Conservation (phyloP, 1,140 invertebrate species). For the Solenopsis fugax region DNA sequence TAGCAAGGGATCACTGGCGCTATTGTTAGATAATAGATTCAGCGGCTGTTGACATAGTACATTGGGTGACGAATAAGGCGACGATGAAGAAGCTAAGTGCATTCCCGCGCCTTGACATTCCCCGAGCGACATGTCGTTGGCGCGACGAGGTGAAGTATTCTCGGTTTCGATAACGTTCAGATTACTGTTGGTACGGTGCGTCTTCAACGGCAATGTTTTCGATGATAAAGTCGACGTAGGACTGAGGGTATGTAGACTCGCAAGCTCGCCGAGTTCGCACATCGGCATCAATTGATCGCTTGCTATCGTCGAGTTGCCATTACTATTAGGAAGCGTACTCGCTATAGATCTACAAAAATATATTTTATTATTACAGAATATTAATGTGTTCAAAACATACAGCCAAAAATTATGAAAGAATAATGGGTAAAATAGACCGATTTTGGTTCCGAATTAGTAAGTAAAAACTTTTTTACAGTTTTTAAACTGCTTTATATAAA, state of each 20-base stretch:
- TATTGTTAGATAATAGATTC: conserved; percentile 84
- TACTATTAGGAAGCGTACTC: conserved; percentile 71
- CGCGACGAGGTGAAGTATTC: conserved; percentile 48
- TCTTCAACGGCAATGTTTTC: conserved; percentile 72
- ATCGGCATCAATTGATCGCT: conserved; percentile 77
- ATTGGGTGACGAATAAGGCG: conserved; percentile 79
- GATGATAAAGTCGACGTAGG: conserved; percentile 77
- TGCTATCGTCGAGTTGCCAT: conserved; percentile 48
- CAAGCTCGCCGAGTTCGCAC: conserved; percentile 77
- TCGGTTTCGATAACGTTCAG: conserved; percentile 69
- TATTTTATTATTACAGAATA: background rate
- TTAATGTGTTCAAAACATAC: background rate
- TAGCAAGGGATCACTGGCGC: conserved; percentile 79
- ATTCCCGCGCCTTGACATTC: conserved; percentile 70
- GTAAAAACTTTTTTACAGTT: too few relatives aligned
- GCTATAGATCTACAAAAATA: conserved; percentile 73
- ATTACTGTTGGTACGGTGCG: conserved; percentile 69
- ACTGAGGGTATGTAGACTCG: conserved; percentile 73
- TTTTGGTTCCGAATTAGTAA: too few relatives aligned
- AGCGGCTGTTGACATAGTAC: conserved; percentile 79
- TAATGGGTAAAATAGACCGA: too few relatives aligned
- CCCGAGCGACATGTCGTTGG: conserved; percentile 70
- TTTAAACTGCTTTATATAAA: background rate
- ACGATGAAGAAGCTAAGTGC: conserved; percentile 66
- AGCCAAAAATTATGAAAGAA: background rate